Conservation (phyloP, 2,888 invertebrate species). For the Eumerus sabulonum region DNA sequence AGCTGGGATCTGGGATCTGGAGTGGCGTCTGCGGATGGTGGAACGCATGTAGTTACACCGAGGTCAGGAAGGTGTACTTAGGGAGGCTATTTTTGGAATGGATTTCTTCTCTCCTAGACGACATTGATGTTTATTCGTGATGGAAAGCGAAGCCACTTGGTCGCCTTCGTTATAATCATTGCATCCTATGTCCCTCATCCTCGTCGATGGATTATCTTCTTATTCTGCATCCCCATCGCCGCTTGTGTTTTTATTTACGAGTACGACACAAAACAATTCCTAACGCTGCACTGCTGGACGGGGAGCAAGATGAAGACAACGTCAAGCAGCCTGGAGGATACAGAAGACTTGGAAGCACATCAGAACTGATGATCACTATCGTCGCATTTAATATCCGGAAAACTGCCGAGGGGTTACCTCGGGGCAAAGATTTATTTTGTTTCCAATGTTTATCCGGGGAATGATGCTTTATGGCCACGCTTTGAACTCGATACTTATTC, state of each 20-base stretch:
- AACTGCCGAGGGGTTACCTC: slow-evolving; percentile 11
- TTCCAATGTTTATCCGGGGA: slow-evolving; percentile 61
- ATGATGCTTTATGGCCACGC: slow-evolving; percentile 59
- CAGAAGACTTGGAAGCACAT: slow-evolving; percentile 19
- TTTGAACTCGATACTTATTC: not conserved
- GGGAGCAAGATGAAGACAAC: slow-evolving; percentile 24
- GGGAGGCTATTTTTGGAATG: slow-evolving; percentile 60
- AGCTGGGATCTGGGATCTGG: slow-evolving; percentile 19
- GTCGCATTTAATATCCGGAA: slow-evolving; percentile 37
- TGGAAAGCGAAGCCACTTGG: slow-evolving; percentile 40
- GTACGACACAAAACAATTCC: slow-evolving; percentile 55
- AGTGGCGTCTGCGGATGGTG: slow-evolving; percentile 6
- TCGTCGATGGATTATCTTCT: slow-evolving; percentile 59
- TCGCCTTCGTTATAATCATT: slow-evolving; percentile 15
- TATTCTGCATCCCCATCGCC: slow-evolving; percentile 25
- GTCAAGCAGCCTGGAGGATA: slow-evolving; percentile 10
- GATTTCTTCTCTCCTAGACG: slow-evolving; percentile 29
- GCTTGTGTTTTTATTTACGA: slow-evolving; percentile 62
- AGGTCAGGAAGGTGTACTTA: slow-evolving; percentile 19
- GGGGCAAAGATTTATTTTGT: slow-evolving; percentile 59
- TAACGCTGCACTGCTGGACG: slow-evolving; percentile 24
- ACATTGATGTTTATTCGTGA: slow-evolving; percentile 21
- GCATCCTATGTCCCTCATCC: slow-evolving; percentile 42
- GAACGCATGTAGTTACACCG: not conserved
- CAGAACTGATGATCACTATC: slow-evolving; percentile 63